Evolutionary conservation across 2,797 vertebrate genomes (phyloP).

Genomic region (Chrosomus eos): DNA sequence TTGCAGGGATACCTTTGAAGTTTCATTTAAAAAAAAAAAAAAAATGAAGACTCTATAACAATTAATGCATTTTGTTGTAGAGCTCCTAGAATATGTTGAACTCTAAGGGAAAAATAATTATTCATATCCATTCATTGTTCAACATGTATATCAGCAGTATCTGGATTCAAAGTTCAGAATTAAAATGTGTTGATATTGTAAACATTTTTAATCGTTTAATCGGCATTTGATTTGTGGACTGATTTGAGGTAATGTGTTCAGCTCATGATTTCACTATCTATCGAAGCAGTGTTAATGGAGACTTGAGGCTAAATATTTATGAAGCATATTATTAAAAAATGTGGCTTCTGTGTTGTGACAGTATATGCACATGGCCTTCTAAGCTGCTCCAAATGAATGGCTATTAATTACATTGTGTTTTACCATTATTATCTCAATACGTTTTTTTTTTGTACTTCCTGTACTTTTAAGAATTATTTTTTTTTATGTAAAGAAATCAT

Average conservation of each 20-base stretch:
- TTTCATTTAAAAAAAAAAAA: no score
- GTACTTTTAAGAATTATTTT: constrained; percentile 52
- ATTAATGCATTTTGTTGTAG: neutral
- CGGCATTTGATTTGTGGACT: neutral
- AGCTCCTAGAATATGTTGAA: neutral
- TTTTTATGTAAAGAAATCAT: constrained; percentile 58
- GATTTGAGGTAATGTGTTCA: constrained; percentile 17
- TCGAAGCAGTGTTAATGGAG: constrained; percentile 28
- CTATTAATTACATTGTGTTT: constrained; percentile 37
- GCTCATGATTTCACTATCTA: constrained; percentile 32
- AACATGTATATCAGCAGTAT: neutral
- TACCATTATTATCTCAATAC: neutral
- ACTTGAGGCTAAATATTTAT: constrained; percentile 20
- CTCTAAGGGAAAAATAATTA: neutral
- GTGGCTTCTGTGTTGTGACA: constrained; percentile 36
- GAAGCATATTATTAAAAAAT: constrained; percentile 30
- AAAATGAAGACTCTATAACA: neutral
- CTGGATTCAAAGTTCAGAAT: neutral
- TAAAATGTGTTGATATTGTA: constrained; percentile 10
- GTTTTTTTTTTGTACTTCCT: constrained; percentile 3
- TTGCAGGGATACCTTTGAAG: neutral
- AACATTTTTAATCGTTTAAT: neutral
- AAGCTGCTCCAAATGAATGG: constrained; percentile 48
- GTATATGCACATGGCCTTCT: constrained; percentile 51
- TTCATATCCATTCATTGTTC: neutral